Evolutionary conservation across 2,888 invertebrate genomes (phyloP).

Genomic region (Coecobrya sp.): DNA sequence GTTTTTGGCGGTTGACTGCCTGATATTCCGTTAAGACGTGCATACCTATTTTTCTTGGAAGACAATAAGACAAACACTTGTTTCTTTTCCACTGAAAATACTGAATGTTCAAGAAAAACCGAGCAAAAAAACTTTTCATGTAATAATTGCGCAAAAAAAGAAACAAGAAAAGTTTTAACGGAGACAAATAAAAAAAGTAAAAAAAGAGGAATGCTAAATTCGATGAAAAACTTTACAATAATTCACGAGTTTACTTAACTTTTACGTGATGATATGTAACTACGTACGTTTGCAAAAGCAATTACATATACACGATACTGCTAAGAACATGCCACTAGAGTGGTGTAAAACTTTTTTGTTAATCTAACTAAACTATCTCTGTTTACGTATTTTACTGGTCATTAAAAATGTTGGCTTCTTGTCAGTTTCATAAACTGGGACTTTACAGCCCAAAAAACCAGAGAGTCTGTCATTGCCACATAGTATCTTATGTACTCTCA

Average conservation of each 20-base stretch:
- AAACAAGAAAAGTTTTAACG: slow-evolving; percentile 45
- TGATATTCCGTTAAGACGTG: not conserved
- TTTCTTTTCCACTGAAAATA: slow-evolving; percentile 33
- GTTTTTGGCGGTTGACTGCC: slow-evolving; percentile 29
- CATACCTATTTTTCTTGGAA: slow-evolving; percentile 38
- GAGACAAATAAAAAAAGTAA: slow-evolving; percentile 43
- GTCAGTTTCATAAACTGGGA: not conserved
- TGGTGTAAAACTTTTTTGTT: slow-evolving; percentile 37
- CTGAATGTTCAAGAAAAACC: not conserved
- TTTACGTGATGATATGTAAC: slow-evolving; percentile 9
- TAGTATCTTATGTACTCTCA: no score
- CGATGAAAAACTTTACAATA: slow-evolving; percentile 38
- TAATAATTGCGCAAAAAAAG: slow-evolving; percentile 60
- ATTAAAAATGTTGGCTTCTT: slow-evolving; percentile 52
- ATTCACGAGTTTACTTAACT: slow-evolving; percentile 40
- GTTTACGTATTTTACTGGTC: slow-evolving; percentile 52
- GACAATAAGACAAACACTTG: slow-evolving; percentile 54
- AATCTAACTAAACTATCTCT: slow-evolving; percentile 48
- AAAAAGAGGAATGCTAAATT: slow-evolving; percentile 23
- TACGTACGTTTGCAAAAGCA: not conserved
- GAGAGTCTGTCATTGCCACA: no score
- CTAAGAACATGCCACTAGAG: not conserved
- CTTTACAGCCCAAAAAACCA: not conserved
- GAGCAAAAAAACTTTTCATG: slow-evolving; percentile 34
- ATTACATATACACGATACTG: not conserved